A percentile compares a stretch with the other conserved stretches of the same genome.
Evolutionary conservation across 2,113 vertebrate genomes (phyloP).

Genomic region (Okapia johnstoni): DNA sequence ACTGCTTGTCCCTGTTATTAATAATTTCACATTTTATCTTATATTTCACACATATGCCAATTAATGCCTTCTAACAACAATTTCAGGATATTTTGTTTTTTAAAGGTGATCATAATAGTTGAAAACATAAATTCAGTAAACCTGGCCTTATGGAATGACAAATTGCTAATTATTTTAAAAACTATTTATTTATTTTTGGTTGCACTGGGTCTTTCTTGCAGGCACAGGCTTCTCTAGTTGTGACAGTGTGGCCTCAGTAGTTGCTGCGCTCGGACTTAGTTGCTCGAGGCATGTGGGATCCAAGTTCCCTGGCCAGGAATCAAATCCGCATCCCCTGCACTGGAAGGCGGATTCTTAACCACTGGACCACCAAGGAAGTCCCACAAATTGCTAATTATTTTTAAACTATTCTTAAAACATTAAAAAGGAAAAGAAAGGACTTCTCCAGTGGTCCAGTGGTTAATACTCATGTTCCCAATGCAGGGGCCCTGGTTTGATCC

Average conservation of each 20-base stretch:
- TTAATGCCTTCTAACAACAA: background rate
- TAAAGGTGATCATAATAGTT: background rate
- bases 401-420: background rate
- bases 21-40: background rate
- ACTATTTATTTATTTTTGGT: background rate
- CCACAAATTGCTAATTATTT: background rate
- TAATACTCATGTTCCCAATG: background rate
- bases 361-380: background rate
- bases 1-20: background rate
- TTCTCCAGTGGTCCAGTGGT: background rate
- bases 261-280: fast-evolving
- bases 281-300: background rate
- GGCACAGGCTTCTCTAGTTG: background rate
- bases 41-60: background rate
- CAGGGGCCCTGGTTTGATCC: background rate
- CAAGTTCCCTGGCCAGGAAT: background rate
- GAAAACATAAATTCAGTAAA: constrained; percentile 5
- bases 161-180: background rate
- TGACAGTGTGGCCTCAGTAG: background rate
- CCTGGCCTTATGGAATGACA: background rate
- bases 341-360: background rate
- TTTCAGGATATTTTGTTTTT: constrained; percentile 21
- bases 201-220: background rate
- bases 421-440: background rate
- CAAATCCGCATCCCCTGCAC: background rate